phyloP scores from a whole-genome alignment of 2,888 invertebrate species.

The Ophion obscuratus region DNA sequence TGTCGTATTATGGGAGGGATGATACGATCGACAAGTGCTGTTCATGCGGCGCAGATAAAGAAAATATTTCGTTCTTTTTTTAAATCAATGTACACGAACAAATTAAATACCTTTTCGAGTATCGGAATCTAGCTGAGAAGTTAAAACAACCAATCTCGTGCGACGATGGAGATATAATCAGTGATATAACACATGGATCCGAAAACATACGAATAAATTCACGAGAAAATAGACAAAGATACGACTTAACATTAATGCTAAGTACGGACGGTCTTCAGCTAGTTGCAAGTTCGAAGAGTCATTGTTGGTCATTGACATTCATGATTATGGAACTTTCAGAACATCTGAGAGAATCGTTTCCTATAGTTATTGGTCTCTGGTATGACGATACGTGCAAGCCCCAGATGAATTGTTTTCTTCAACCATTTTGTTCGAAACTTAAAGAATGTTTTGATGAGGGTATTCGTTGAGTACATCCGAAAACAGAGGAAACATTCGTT shows the following conservation, averaged over 20 bases:
- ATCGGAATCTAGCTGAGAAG: slow-evolving; percentile 49
- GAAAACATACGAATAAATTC: slow-evolving; percentile 62
- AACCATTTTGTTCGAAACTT: slow-evolving; percentile 58
- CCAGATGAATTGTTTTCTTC: slow-evolving; percentile 58
- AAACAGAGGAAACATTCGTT: slow-evolving; percentile 32
- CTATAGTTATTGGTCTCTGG: slow-evolving; percentile 53
- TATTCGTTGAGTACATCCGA: slow-evolving; percentile 54
- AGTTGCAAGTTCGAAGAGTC: slow-evolving; percentile 48
- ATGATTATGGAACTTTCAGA: slow-evolving; percentile 57
- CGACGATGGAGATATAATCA: slow-evolving; percentile 40
- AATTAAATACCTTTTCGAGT: slow-evolving; percentile 43
- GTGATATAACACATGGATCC: slow-evolving; percentile 53
- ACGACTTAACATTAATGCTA: slow-evolving; percentile 60
- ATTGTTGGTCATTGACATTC: slow-evolving; percentile 61
- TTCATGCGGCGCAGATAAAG: slow-evolving; percentile 26
- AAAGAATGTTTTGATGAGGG: slow-evolving; percentile 55
- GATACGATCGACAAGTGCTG: slow-evolving; percentile 45
- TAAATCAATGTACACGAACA: slow-evolving; percentile 63
- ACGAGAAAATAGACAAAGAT: slow-evolving; percentile 44
- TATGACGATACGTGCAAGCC: slow-evolving; percentile 15
- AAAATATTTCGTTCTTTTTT: slow-evolving; percentile 57
- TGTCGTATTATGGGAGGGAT: slow-evolving; percentile 47
- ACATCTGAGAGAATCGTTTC: slow-evolving; percentile 50
- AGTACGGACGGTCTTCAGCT: slow-evolving; percentile 60
- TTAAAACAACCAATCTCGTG: slow-evolving; percentile 31